phyloP scores from a whole-genome alignment of 1,140 invertebrate genomes.

The Drosophila tropicalis region DNA sequence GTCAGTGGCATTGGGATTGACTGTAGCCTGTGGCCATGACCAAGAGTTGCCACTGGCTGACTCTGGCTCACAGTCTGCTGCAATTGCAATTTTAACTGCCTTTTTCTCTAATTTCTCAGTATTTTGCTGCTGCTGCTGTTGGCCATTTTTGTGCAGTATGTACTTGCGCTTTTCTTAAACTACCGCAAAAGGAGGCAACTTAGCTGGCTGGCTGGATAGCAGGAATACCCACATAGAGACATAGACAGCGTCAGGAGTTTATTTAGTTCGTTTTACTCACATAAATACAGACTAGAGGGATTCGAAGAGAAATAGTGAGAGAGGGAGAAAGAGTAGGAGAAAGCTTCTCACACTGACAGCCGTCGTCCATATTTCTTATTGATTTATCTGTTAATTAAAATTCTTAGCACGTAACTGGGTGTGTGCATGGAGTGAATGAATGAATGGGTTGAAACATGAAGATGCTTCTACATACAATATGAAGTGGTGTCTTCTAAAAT shows the following conservation, averaged over 20 bases:
- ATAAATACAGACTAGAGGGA: conserved; percentile 10
- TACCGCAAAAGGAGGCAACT: conserved; percentile 19
- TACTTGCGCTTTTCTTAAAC: conserved; percentile 63
- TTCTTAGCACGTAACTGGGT: conserved; percentile 78
- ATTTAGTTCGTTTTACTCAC: conserved; percentile 62
- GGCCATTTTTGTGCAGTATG: conserved; percentile 55
- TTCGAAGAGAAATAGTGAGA: background rate
- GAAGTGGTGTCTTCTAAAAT: conserved; percentile 30
- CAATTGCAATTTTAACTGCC: conserved; percentile 66
- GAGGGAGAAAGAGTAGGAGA: conserved; percentile 19
- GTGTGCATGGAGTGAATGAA: conserved; percentile 43
- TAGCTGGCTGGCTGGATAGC: background rate
- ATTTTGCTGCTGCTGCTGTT: conserved; percentile 39
- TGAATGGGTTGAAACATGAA: conserved; percentile 38
- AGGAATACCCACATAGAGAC: conserved; percentile 40
- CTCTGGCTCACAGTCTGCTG: conserved; percentile 25
- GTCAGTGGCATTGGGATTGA: conserved; percentile 8
- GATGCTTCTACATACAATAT: conserved; percentile 40
- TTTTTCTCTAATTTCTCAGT: conserved; percentile 70
- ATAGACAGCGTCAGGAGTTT: conserved; percentile 63
- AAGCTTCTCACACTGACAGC: conserved; percentile 67
- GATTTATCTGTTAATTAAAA: conserved; percentile 82
- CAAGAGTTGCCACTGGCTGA: conserved; percentile 35
- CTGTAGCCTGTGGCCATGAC: conserved; percentile 37
- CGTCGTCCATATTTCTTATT: conserved; percentile 81